These are phyloP conservation scores for Oreohelix idahoensis DNA, from an alignment of 1,140 invertebrate genomes.

Conservation along the genomic window DNA sequence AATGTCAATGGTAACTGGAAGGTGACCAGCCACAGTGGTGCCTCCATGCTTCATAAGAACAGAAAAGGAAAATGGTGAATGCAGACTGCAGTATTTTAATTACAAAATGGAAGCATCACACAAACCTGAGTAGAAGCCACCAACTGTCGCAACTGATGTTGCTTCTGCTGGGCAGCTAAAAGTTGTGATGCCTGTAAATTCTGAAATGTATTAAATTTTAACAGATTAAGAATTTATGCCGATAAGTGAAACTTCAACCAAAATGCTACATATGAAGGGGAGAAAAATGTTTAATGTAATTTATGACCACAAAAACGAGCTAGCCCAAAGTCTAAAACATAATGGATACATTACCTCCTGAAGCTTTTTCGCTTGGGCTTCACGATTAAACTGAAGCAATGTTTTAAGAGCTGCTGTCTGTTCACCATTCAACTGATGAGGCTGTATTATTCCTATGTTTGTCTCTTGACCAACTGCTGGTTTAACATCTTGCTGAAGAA, in stretches of 20 bases:
- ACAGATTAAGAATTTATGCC: no score
- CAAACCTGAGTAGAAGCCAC: slow-evolving; percentile 5
- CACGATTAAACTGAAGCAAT: slow-evolving; percentile 46
- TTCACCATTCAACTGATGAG: neutral
- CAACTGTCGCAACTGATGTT: slow-evolving; percentile 51
- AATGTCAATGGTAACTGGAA: no score
- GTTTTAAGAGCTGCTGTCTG: slow-evolving; percentile 44
- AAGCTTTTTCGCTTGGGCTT: slow-evolving; percentile 29
- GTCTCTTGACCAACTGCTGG: neutral
- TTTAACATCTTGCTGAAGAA: slow-evolving; percentile 22
- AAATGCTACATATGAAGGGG: no score
- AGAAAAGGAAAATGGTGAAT: no score
- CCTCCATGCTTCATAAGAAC: no score
- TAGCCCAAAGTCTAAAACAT: no score
- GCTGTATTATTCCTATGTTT: neutral
- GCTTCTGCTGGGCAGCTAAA: slow-evolving; percentile 51
- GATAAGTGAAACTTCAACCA: no score
- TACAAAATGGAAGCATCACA: neutral
- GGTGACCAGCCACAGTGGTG: no score
- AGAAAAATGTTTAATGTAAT: no score
- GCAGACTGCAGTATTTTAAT: neutral
- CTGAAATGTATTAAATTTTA: no score
- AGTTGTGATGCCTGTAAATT: slow-evolving; percentile 47
- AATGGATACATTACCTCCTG: slow-evolving; percentile 37
- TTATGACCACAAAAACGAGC: no score